These are phyloP conservation scores for Picathartes gymnocephalus DNA, from an alignment of 2,113 vertebrate genomes.

Conservation along the genomic window DNA sequence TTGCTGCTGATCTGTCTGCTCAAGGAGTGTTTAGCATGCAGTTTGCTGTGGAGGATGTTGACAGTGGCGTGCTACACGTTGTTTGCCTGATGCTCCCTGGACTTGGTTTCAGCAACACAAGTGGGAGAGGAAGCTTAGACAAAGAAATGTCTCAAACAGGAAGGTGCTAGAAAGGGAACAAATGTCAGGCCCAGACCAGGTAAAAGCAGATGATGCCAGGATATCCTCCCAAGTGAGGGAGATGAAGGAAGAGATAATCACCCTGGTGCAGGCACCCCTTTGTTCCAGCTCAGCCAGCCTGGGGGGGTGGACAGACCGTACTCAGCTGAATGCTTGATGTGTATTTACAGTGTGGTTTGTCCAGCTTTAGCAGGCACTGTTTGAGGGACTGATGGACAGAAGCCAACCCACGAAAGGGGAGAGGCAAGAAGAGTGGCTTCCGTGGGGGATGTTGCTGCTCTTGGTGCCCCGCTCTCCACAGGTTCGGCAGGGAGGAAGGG, in stretches of 20 bases:
- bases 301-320: not conserved
- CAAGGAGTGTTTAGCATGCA: rapidly evolving
- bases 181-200: not conserved
- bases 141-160: conserved; percentile 19
- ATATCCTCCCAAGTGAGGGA: not conserved
- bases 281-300: not conserved
- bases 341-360: not conserved
- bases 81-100: not conserved
- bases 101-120: not conserved
- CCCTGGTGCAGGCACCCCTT: rapidly evolving
- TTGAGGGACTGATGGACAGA: not conserved
- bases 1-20: not conserved
- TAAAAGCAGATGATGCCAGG: not conserved
- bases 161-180: not conserved
- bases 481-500: not conserved
- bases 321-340: not conserved
- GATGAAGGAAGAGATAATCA: not conserved
- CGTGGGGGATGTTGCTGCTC: not conserved
- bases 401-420: rapidly evolving
- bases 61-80: rapidly evolving
- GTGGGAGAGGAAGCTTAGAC: not conserved
- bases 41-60: not conserved
- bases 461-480: rapidly evolving
- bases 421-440: not conserved
- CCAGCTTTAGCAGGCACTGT: not conserved